Evolutionary conservation across 2,113 vertebrate genomes (phyloP), one percentile per base, ranked within the genome.

Genomic region (Eurystomus gularis): DNA sequence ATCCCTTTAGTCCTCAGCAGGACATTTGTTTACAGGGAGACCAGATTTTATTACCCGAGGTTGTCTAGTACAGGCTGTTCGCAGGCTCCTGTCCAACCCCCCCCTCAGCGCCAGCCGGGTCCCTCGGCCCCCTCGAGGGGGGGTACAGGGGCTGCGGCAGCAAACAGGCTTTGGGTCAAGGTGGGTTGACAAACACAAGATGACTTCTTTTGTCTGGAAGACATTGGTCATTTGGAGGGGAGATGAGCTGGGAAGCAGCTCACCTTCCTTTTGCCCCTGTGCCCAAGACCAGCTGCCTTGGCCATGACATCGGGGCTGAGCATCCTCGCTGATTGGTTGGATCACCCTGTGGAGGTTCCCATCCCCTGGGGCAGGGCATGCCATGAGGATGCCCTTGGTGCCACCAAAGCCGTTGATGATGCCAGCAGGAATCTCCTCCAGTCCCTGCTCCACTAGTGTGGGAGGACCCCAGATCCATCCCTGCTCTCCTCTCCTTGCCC

Each of bases 1-100:
- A 97, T 96, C 96, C 93, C 94, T 88, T 70, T 71, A 95, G 96
- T 83, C 88, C 96, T 46, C 23, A 23, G 69, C 6, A 55, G 66
- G 93, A 14, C 62, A 13, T 93, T 76, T 96, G 92, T 93, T 95
- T 96, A 90, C 85, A 13, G 68, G 86, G 23, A 96, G 87, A 14
- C 25, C 28, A 48, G 93, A 25, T 94, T 90, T 73, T 26, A 54
- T 96, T 71, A 90, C 85, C 80, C 17, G 2, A 48, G 35, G 31
- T 6, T 88, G 62, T 19, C 93, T 55, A 23, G 94, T 20, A 96
- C 94, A 92, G 58, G 68, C 75, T 96, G 96, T 94, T 39, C 78
- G 1, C 1, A 9, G 44, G 31, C 64, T 83, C 69, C 72, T 26
- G 54, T 40, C 80, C 5, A 9, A 35, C 31, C 84, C 46, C 79